Evolutionary conservation across 2,113 vertebrate genomes (phyloP).

Genomic region (Nerophis ophidion): DNA sequence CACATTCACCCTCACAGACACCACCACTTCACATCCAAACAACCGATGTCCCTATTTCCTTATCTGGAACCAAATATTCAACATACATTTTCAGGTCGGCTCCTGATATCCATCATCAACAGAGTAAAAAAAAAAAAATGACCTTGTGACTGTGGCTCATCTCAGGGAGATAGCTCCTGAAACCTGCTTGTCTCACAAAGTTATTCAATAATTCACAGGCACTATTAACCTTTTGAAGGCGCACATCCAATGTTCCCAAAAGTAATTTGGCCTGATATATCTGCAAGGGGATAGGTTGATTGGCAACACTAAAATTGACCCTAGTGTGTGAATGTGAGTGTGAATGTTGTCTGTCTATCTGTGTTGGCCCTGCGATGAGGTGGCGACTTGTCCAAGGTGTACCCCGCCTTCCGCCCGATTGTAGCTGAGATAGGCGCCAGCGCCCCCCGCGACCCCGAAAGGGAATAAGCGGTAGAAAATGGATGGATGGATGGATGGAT

Average conservation of each 20-base stretch:
- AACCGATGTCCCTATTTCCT: neutral
- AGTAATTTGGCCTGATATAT: conserved; percentile 56
- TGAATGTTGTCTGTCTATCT: too few relatives aligned
- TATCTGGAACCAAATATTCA: conserved; percentile 6
- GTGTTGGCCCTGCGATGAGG: too few relatives aligned
- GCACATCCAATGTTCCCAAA: conserved; percentile 43
- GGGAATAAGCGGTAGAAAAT: too few relatives aligned
- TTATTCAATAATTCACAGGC: conserved; percentile 33
- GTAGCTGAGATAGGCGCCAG: too few relatives aligned
- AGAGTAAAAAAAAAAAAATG: conserved; percentile 16
- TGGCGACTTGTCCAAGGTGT: too few relatives aligned
- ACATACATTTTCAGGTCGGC: conserved; percentile 8
- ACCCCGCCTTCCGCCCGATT: too few relatives aligned
- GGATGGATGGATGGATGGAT: too few relatives aligned
- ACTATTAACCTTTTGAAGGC: conserved; percentile 58
- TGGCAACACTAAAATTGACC: too few relatives aligned
- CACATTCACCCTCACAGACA: conserved; percentile 13
- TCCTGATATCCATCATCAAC: conserved; percentile 1
- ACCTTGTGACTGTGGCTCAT: conserved; percentile 10
- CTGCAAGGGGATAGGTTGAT: too few relatives aligned
- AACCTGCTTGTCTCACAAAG: conserved; percentile 15
- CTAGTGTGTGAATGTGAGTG: too few relatives aligned
- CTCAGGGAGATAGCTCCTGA: conserved; percentile 10
- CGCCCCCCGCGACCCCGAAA: too few relatives aligned
- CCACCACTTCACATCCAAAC: neutral